Conservation (phyloP, 2,888 invertebrate species). For the Drosophila emarginata region DNA sequence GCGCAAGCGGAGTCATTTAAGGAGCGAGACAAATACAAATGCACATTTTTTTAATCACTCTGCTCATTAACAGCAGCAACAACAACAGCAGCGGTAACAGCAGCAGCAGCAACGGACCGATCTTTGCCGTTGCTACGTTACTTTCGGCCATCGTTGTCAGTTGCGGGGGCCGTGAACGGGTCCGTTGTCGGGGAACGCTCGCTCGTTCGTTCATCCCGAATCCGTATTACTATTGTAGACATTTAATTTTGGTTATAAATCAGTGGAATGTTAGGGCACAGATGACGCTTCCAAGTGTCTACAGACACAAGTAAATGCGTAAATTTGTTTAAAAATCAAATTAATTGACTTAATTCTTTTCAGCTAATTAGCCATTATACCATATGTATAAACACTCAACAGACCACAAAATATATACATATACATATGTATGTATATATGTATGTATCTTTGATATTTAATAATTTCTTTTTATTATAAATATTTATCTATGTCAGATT, state of each 20-base stretch:
- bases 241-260: constrained; percentile 50
- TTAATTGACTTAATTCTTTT: constrained; percentile 14
- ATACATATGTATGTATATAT: neutral
- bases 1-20: constrained; percentile 75
- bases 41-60: constrained; percentile 79
- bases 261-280: constrained; percentile 34
- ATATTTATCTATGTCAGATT: too few species aligned
- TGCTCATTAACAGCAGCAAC: constrained; percentile 71
- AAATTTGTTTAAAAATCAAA: constrained; percentile 2
- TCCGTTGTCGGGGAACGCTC: constrained; percentile 6
- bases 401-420: neutral
- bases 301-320: neutral
- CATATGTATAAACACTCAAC: neutral
- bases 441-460: too few species aligned
- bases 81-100: neutral
- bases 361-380: constrained; percentile 6
- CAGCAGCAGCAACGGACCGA: neutral
- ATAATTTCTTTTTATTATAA: too few species aligned
- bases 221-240: constrained; percentile 44
- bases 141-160: neutral
- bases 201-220: neutral
- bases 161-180: constrained; percentile 24
- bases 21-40: constrained; percentile 79
- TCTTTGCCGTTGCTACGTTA: neutral
- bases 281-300: constrained; percentile 34